Evolutionary conservation across 2,113 vertebrate species (phyloP).

Genomic region (Laticauda laticaudata): DNA sequence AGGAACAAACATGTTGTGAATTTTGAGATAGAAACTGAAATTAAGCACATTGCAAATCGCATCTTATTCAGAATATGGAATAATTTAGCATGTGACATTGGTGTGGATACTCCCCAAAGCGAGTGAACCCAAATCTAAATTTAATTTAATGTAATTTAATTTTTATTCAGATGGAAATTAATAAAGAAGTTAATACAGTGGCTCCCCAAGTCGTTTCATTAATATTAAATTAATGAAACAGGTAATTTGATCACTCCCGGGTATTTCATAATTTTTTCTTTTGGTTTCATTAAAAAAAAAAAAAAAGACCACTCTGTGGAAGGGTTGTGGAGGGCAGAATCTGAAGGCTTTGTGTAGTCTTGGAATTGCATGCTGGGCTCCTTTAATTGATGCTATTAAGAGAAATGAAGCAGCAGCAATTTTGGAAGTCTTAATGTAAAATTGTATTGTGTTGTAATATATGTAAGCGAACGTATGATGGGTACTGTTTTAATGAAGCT

Average conservation of each 20-base stretch:
- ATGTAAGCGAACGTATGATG: not conserved
- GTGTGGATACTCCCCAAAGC: not conserved
- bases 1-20: not conserved
- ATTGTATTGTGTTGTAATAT: not conserved
- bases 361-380: not conserved
- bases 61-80: slow-evolving; percentile 10
- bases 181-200: not conserved
- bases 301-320: not conserved
- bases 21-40: not conserved
- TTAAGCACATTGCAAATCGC: slow-evolving; percentile 32
- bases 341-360: not conserved
- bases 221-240: not conserved
- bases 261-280: not conserved
- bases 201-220: not conserved
- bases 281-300: not conserved
- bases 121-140: not conserved
- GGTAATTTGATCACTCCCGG: not conserved
- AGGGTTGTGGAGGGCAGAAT: not conserved
- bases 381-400: not conserved
- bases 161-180: not conserved
- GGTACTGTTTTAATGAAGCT: not conserved
- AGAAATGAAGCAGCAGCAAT: not conserved
- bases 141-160: not conserved
- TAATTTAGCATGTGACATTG: not conserved
- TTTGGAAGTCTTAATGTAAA: not conserved